Percentiles rank a stretch among this genome's conserved stretches.
These are phyloP conservation scores for Bombus turneri DNA, from an alignment of 1,140 invertebrate species.

Conservation along the genomic window DNA sequence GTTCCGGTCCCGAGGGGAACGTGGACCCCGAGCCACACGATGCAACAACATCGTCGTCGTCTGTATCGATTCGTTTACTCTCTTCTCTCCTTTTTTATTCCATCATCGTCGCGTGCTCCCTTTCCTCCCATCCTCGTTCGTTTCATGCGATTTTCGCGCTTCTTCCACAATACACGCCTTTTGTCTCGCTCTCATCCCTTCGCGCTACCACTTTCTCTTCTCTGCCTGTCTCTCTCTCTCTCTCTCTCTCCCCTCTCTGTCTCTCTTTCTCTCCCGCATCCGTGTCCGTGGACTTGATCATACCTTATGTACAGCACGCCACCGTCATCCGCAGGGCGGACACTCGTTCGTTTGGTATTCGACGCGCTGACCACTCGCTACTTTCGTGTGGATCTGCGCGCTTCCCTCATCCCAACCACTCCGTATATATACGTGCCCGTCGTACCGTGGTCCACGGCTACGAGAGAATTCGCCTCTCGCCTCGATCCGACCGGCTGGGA, in stretches of 20 bases:
- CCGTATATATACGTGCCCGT: slow-evolving; percentile 40
- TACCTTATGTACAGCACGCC: slow-evolving; percentile 78
- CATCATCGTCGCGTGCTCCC: slow-evolving; percentile 42
- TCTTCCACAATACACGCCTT: background rate
- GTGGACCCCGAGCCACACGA: slow-evolving; percentile 51
- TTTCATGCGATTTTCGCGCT: slow-evolving; percentile 49
- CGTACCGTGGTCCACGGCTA: slow-evolving; percentile 50
- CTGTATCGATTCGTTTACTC: slow-evolving; percentile 41
- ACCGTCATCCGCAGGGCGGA: slow-evolving; percentile 66
- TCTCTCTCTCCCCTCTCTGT: background rate
- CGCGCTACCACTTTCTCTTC: background rate
- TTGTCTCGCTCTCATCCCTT: background rate
- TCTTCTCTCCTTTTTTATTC: slow-evolving; percentile 52
- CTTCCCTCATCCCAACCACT: slow-evolving; percentile 49
- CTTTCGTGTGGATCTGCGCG: slow-evolving; percentile 75
- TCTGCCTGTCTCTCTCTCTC: slow-evolving; percentile 7
- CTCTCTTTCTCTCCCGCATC: background rate
- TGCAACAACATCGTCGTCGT: slow-evolving; percentile 52
- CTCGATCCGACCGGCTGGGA: background rate
- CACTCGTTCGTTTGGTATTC: slow-evolving; percentile 76
- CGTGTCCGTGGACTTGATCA: slow-evolving; percentile 57
- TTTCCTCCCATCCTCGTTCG: slow-evolving; percentile 23
- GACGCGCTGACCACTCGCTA: slow-evolving; percentile 75
- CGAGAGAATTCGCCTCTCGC: slow-evolving; percentile 17
- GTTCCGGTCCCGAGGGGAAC: slow-evolving; percentile 66